Percentiles rank a stretch among this genome's conserved stretches.
These are phyloP conservation scores for Hepsetus odoe DNA, from an alignment of 2,113 vertebrate species.

Conservation along the genomic window DNA sequence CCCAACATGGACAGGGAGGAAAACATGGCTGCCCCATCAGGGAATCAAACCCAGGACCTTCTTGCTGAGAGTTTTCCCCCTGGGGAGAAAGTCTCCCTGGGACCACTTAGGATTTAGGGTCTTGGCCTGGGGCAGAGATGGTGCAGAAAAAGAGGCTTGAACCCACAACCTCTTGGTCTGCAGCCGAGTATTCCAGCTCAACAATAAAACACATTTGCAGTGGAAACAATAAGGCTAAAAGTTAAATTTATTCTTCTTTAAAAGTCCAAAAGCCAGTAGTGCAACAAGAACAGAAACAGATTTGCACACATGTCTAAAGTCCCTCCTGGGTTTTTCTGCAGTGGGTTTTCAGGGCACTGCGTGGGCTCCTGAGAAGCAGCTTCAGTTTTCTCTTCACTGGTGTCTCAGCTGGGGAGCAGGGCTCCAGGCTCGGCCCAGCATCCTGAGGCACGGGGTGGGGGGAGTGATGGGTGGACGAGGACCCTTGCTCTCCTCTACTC, in stretches of 20 bases:
- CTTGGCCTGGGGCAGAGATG: too few relatives aligned
- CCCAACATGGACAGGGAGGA: too few relatives aligned
- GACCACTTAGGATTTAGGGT: too few relatives aligned
- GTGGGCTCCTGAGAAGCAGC: conserved; percentile 46
- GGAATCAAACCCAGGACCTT: too few relatives aligned
- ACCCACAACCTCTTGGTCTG: too few relatives aligned
- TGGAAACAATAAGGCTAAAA: too few relatives aligned
- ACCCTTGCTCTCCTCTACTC: not conserved
- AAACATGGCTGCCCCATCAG: too few relatives aligned
- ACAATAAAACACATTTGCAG: too few relatives aligned
- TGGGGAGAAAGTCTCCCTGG: too few relatives aligned
- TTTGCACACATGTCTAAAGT: not conserved
- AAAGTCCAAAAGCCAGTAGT: not conserved
- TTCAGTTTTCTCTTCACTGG: conserved; percentile 37
- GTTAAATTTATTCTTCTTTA: not conserved
- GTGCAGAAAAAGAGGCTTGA: too few relatives aligned
- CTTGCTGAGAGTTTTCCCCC: too few relatives aligned
- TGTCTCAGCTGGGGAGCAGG: not conserved
- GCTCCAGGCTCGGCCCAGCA: not conserved
- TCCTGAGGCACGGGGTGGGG: not conserved
- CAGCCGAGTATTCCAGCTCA: too few relatives aligned
- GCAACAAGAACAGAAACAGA: not conserved
- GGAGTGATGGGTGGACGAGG: not conserved
- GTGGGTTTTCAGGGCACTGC: conserved; percentile 37
- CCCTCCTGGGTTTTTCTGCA: not conserved